Conservation (phyloP, 2,888 invertebrate genomes). For the Sphecodes monilicornis region DNA sequence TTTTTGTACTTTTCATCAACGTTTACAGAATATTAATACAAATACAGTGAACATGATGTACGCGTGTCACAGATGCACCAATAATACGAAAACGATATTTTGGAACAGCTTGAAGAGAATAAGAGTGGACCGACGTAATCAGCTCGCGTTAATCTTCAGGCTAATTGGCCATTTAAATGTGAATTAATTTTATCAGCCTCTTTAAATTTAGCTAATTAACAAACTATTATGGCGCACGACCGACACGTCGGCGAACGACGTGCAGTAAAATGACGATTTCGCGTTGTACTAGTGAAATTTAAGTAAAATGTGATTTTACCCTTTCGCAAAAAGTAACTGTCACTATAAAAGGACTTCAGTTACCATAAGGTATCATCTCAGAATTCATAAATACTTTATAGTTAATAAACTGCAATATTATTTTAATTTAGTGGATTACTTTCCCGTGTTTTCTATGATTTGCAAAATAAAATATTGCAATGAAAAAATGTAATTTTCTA, state of each 20-base stretch:
- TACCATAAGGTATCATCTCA: background rate
- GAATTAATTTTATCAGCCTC: conserved; percentile 27
- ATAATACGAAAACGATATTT: conserved; percentile 16
- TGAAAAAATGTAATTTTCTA: background rate
- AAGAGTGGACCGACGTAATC: conserved; percentile 19
- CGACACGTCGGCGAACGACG: background rate
- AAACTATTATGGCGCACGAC: conserved; percentile 21
- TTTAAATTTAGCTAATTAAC: conserved; percentile 35
- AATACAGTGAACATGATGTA: background rate
- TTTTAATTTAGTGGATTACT: no score
- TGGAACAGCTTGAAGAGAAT: conserved; percentile 18
- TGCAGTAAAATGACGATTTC: background rate
- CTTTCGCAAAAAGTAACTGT: background rate
- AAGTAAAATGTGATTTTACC: background rate
- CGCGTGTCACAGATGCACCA: background rate
- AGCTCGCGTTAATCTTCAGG: conserved; percentile 16
- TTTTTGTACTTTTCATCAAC: background rate
- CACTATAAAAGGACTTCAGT: background rate
- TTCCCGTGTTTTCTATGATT: background rate
- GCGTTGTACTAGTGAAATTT: background rate
- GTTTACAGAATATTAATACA: background rate
- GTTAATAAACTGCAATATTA: no score
- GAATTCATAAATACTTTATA: no score
- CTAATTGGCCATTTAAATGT: conserved; percentile 38
- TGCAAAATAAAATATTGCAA: background rate